phyloP scores from a whole-genome alignment of 53 echinoderm and acorn worm genomes.

The Echinarachnius parma region DNA sequence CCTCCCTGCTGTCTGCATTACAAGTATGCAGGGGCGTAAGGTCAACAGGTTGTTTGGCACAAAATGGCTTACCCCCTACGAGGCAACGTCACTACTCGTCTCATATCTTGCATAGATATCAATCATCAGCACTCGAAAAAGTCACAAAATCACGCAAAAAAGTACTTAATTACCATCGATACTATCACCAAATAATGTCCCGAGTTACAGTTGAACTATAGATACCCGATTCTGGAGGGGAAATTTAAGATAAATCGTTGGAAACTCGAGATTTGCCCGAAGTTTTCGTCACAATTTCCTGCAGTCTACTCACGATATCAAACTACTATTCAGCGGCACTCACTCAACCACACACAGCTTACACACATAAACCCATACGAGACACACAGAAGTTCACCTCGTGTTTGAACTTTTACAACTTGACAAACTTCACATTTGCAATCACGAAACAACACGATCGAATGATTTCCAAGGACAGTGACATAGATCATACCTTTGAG shows the following conservation, averaged over 20 bases:
- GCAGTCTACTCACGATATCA: slow-evolving; percentile 48
- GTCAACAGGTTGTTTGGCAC: slow-evolving; percentile 42
- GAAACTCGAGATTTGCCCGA: slow-evolving; percentile 6
- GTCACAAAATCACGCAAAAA: background rate
- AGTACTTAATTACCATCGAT: background rate
- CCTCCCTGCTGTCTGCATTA: no score
- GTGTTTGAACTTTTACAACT: background rate
- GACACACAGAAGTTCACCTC: background rate
- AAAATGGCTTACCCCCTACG: background rate
- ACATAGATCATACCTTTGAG: no score
- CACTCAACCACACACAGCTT: background rate
- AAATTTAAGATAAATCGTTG: background rate
- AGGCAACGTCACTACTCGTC: slow-evolving; percentile 37
- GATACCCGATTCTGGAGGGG: background rate
- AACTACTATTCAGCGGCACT: slow-evolving; percentile 1
- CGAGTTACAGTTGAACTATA: background rate
- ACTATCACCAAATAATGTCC: background rate
- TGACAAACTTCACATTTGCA: background rate
- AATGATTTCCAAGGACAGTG: no score
- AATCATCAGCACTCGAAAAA: slow-evolving; percentile 17
- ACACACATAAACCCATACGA: no score
- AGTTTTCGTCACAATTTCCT: slow-evolving; percentile 1
- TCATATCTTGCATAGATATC: slow-evolving; percentile 44
- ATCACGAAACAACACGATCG: no score
- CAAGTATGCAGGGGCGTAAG: no score